Evolutionary conservation across 2,888 invertebrate genomes (phyloP), one percentile per base, ranked within the genome.

Genomic region (Scaptomyza parva): DNA sequence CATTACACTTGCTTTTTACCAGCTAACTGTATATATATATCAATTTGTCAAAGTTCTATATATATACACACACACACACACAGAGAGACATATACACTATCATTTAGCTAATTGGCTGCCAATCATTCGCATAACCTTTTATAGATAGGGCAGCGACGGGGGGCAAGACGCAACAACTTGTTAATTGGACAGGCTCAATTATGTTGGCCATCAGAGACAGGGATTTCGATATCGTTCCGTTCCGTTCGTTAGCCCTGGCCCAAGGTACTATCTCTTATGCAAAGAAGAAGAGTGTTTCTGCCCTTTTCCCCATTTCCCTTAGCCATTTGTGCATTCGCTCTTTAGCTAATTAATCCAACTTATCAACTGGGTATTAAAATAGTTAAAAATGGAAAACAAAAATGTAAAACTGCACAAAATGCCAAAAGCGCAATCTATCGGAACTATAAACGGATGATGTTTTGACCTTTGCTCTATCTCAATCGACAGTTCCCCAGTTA

Each of bases 141-240:
- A 45, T 50, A 44, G 18, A 17, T 14, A 14, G 20, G 20, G 8
- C 18, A 11, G 14, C 35, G 50, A 33, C 18, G 33, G n/a, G 35
- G 44, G 20, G 7, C 6, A 35, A 8, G 14, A 8, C 7, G 14
- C 14, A 68, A 48, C 33, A 50, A 66, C 60, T 69, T 66, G 59
- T 69, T 59, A 69, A 66, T 68, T 66, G 69, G 69, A 69, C 69
- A 66, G 59, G 50, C 70, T 59, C 66, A 68, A 66, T 66, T 66
- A 66, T 51, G 66, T 50, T 26, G 41, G 39, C 60, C 59, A 68
- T 69, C 65, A 68, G 69, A 45, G 50, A 66, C 68, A 50, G 43
- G 48, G 55, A 65, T 5, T 1, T 39, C 44, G 39, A 33, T 63
- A 39, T 28, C 50, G 40, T 41, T 40, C 17, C 18, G 9, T n/a